phyloP scores from a whole-genome alignment of 2,113 vertebrate genomes.

The Cephalopholis sonnerati region DNA sequence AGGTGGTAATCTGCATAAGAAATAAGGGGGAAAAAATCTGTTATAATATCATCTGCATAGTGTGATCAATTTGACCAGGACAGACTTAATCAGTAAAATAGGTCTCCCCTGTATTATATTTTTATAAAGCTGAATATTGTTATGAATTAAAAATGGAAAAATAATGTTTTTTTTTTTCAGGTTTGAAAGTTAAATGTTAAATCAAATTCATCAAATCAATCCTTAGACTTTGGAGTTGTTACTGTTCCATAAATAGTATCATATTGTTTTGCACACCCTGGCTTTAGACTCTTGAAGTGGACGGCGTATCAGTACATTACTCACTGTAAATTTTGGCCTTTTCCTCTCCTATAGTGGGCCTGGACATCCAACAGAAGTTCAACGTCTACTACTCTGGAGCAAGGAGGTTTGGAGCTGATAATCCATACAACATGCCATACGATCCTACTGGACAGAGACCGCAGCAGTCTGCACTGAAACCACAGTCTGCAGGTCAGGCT shows the following conservation, averaged over 20 bases:
- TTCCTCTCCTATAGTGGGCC: constrained; percentile 86
- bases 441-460: constrained; percentile 25
- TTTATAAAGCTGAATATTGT: neutral
- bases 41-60: too few species aligned
- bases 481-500: constrained; percentile 28
- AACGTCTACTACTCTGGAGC: constrained; percentile 86
- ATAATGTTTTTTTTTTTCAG: neutral
- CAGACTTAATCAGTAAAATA: too few species aligned
- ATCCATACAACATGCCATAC: constrained; percentile 20
- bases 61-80: too few species aligned
- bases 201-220: too few species aligned
- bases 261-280: too few species aligned
- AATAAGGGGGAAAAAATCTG: too few species aligned
- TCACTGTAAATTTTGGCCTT: neutral
- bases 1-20: too few species aligned
- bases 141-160: too few species aligned
- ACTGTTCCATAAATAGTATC: too few species aligned
- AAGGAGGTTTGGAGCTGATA: constrained; percentile 74
- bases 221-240: too few species aligned
- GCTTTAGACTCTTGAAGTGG: neutral
- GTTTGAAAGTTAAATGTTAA: too few species aligned
- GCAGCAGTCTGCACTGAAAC: constrained; percentile 12
- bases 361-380: constrained; percentile 91
- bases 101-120: too few species aligned
- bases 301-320: neutral